phyloP scores from a whole-genome alignment of 2,797 vertebrate species.

The Pangasius macronema region DNA sequence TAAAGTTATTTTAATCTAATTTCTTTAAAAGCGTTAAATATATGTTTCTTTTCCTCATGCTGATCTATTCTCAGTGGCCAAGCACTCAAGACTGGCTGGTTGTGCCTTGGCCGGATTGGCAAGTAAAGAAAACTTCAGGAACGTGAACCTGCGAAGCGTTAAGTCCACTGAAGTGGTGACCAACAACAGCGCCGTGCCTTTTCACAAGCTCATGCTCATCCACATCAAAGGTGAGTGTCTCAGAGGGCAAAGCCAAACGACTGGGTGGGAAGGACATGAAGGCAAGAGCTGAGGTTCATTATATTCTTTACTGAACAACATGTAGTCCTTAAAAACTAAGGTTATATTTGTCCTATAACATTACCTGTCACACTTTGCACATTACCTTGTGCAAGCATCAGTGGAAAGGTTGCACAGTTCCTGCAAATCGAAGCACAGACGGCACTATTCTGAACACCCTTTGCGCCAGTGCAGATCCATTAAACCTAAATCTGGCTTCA shows the following conservation, averaged over 20 bases:
- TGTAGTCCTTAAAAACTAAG: not conserved
- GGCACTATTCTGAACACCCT: not conserved
- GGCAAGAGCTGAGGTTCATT: not conserved
- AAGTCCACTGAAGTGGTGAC: slow-evolving; percentile 80
- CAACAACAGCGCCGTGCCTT: slow-evolving; percentile 80
- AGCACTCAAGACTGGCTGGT: slow-evolving; percentile 80
- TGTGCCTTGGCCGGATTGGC: slow-evolving; percentile 79
- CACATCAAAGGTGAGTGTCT: slow-evolving; percentile 78
- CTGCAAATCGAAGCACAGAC: not conserved
- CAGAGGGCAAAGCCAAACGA: not conserved
- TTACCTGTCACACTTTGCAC: not conserved
- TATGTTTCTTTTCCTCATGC: slow-evolving; percentile 19
- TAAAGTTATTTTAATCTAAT: not conserved
- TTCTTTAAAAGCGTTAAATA: not conserved
- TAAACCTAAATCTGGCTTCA: slow-evolving; percentile 2
- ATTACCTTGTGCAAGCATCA: not conserved
- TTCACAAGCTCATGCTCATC: slow-evolving; percentile 82
- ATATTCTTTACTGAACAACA: not conserved
- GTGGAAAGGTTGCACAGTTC: not conserved
- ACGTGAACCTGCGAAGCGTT: slow-evolving; percentile 76
- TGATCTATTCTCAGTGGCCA: slow-evolving; percentile 71
- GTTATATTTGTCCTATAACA: not conserved
- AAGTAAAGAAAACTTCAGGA: slow-evolving; percentile 83
- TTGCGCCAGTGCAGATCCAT: not conserved
- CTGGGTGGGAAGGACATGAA: not conserved